Conservation (phyloP, 1,140 invertebrate genomes). For the Augochlora pura region DNA sequence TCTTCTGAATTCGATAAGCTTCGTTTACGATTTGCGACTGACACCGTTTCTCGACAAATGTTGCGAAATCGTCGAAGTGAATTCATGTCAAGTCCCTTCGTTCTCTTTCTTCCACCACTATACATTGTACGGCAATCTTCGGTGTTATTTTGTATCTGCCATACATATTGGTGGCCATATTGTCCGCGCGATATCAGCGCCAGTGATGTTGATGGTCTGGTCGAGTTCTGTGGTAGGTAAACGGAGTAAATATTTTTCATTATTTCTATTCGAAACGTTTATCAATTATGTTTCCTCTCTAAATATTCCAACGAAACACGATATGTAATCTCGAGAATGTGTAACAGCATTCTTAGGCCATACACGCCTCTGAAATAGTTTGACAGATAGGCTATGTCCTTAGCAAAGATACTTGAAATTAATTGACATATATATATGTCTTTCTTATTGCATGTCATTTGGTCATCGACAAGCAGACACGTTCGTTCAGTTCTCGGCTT, state of each 20-base stretch:
- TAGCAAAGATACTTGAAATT: neutral
- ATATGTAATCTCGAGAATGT: too few species aligned
- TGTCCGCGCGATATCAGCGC: neutral
- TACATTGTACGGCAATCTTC: neutral
- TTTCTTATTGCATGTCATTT: neutral
- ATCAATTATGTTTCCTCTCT: too few species aligned
- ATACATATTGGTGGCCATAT: slow-evolving; percentile 9
- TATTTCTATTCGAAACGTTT: too few species aligned
- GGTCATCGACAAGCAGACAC: neutral
- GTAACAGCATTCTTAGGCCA: neutral
- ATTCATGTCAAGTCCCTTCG: slow-evolving; percentile 36
- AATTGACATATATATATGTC: neutral
- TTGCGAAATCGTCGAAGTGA: neutral
- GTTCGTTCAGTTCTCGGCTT: neutral
- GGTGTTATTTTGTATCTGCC: neutral
- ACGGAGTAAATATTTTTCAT: slow-evolving; percentile 1
- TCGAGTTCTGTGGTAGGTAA: neutral
- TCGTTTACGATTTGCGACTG: neutral
- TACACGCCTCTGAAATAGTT: neutral
- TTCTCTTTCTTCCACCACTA: slow-evolving; percentile 15
- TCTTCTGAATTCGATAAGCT: neutral
- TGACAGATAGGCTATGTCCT: neutral
- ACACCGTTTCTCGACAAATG: neutral
- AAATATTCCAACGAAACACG: too few species aligned
- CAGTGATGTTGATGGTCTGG: slow-evolving; percentile 3